Base-by-base conservation (phyloP, 2,113 vertebrate genomes). In the Bubo blakistoni region DNA sequence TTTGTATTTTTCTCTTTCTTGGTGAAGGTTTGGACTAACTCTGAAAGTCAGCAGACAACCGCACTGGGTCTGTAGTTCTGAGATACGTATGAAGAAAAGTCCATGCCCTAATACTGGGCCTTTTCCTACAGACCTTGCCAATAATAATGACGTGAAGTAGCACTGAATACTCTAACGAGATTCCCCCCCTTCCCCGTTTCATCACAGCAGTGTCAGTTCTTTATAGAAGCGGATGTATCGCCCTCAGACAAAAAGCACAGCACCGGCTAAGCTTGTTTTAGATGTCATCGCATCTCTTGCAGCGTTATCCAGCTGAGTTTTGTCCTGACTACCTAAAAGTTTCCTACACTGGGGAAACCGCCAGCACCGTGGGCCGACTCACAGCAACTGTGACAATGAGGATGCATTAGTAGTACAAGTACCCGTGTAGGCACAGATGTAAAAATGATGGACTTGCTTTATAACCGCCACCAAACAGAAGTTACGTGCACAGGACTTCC, bases 381-480 rank as follows among this genome's bases (percentile, higher is more conserved):
- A 25, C 66, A 67, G 59, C n/a, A 10, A 5, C 1, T 7, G 51
- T 7, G n/a, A 34, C 25, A 52, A 30, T 0, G 4, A 32, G 25
- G 40, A 34, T 4, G 21, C 22, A 9, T 30, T 27, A 47, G 22
- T 5, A 52, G 61, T 11, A 10, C 13, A 8, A 11, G 26, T 16
- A 12, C 67, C 20, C 11, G 4, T 20, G 44, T 9, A 32, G 17
- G 55, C 10, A 4, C 34, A 24, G 70, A 9, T 6, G 16, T 8
- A 32, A 49, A 67, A 73, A 18, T 1, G 2, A 38, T 18, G 34
- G 55, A 32, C 36, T 19, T 11, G 46, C 24, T 55, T 65, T 42
- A 47, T 7, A 38, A 11, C 16, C 5, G 1, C 54, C 38, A 2
- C 51, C 18, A 12, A 58, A 26, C 26, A n/a, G 19, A 46, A 42